Conservation (phyloP, 2,888 invertebrate species). For the Ophion slaviceki region DNA sequence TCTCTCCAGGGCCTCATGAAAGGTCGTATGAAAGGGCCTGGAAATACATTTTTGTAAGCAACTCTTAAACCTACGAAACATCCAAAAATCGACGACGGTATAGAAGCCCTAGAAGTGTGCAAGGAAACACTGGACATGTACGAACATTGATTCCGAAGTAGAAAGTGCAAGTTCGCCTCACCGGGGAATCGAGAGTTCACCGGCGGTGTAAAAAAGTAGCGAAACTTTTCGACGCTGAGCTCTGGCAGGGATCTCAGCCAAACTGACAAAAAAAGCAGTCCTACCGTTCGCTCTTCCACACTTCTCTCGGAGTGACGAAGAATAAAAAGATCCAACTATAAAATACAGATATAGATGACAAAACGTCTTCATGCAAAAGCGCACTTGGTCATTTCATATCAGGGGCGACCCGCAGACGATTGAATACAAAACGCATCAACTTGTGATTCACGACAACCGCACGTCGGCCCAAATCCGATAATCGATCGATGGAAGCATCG, state of each 20-base stretch:
- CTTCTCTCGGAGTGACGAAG: neutral
- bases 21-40: neutral
- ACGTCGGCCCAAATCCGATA: constrained; percentile 27
- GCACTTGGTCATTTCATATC: neutral
- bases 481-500: constrained; percentile 39
- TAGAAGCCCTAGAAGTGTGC: neutral
- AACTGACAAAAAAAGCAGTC: constrained; percentile 3
- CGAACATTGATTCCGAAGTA: constrained; percentile 19
- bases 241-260: constrained; percentile 1
- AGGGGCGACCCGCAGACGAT: constrained; percentile 16
- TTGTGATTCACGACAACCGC: constrained; percentile 37
- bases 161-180: constrained; percentile 29
- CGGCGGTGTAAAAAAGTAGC: neutral
- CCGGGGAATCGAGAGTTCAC: constrained; percentile 35
- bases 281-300: neutral
- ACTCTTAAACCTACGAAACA: constrained; percentile 7
- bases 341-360: constrained; percentile 38
- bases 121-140: neutral
- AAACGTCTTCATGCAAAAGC: constrained; percentile 22
- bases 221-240: constrained; percentile 20
- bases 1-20: neutral
- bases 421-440: constrained; percentile 42
- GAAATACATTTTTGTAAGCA: neutral
- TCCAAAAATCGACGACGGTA: neutral
- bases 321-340: constrained; percentile 2